Conservation (phyloP, 2,797 vertebrate species). For the Pseudotriccus pelzelni region DNA sequence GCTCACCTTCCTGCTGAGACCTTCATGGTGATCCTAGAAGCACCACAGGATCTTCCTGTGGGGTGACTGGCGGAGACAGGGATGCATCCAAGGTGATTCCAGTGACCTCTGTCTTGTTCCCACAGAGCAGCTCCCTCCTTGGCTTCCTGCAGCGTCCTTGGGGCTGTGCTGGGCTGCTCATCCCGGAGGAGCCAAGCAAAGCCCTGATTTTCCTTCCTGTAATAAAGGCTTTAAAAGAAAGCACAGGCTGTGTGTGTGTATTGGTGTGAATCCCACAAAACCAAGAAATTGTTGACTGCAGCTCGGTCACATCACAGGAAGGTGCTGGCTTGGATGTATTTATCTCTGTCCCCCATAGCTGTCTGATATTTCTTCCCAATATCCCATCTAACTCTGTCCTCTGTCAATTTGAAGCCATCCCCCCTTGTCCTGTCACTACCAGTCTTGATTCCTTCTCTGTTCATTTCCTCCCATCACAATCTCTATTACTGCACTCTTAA, state of each 20-base stretch:
- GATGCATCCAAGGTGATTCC: rapidly evolving
- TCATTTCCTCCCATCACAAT: neutral
- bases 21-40: neutral
- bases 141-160: neutral
- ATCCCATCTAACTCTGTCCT: neutral
- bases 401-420: neutral
- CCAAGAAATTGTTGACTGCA: neutral
- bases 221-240: slow-evolving; percentile 20
- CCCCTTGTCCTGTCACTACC: neutral
- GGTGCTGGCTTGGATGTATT: neutral
- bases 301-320: neutral
- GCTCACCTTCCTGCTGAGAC: neutral
- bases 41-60: rapidly evolving
- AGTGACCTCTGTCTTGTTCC: rapidly evolving
- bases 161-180: neutral
- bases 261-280: neutral
- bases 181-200: neutral
- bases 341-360: neutral
- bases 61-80: neutral
- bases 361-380: neutral
- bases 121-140: neutral
- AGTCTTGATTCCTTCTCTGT: neutral
- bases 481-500: neutral
- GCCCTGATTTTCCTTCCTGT: neutral
- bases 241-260: neutral